Evolutionary conservation across 2,888 invertebrate genomes (phyloP).

Genomic region (Drosophila peninsularis): DNA sequence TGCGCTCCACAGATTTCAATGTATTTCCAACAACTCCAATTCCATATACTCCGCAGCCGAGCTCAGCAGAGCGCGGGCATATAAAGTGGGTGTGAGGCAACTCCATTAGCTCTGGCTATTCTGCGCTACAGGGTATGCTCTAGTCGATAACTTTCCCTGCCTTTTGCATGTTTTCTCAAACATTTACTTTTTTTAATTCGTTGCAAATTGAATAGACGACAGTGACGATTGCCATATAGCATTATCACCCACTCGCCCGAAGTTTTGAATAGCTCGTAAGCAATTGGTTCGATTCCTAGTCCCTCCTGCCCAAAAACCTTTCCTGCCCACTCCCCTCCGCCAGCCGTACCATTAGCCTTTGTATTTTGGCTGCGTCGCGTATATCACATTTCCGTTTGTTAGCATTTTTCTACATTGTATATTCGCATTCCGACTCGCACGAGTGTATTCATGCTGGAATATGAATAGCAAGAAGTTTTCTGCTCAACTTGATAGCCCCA

Average conservation of each 20-base stretch:
- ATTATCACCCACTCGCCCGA: conserved; percentile 62
- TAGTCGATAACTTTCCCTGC: too few relatives aligned
- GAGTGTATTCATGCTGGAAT: conserved; percentile 39
- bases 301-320: background rate
- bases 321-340: background rate
- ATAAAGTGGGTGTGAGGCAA: background rate
- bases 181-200: conserved; percentile 62
- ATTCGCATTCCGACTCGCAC: conserved; percentile 50
- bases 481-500: conserved; percentile 77
- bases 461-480: conserved; percentile 75
- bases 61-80: background rate
- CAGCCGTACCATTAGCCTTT: conserved; percentile 60
- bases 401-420: conserved; percentile 68
- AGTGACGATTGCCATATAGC: conserved; percentile 64
- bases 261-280: conserved; percentile 53
- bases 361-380: conserved; percentile 69
- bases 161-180: conserved; percentile 4
- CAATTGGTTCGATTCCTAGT: conserved; percentile 60
- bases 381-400: conserved; percentile 79
- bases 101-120: background rate
- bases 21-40: conserved; percentile 51
- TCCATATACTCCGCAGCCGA: conserved; percentile 8
- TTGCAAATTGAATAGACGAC: conserved; percentile 72
- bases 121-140: background rate
- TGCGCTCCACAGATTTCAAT: conserved; percentile 59